These are phyloP conservation scores for Dryoscopus gambensis DNA, from an alignment of 2,113 vertebrate genomes.

Conservation along the genomic window DNA sequence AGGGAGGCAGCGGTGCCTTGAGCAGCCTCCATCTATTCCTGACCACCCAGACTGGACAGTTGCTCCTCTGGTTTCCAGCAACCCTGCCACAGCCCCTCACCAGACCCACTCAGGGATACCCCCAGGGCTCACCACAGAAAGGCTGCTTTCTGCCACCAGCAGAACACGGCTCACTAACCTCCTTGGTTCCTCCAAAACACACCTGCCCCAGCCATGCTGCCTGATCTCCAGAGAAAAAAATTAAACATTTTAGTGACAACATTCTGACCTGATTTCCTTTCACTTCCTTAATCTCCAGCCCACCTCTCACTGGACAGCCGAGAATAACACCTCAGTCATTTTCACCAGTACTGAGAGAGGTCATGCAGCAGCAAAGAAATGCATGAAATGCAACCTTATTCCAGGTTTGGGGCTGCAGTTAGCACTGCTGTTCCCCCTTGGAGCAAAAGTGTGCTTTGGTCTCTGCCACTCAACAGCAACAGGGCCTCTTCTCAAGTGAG, in stretches of 20 bases:
- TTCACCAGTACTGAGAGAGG: not conserved
- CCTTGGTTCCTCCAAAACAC: not conserved
- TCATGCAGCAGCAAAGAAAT: not conserved
- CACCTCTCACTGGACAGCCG: not conserved
- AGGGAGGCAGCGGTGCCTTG: not conserved
- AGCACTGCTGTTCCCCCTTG: no score
- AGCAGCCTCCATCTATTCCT: conserved; percentile 24
- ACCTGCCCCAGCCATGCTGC: not conserved
- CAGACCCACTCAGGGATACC: not conserved
- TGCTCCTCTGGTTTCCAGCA: not conserved
- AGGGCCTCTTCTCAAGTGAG: not conserved
- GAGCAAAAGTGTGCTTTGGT: accelerated
- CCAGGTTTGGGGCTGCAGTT: not conserved
- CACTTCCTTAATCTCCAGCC: not conserved
- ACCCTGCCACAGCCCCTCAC: not conserved
- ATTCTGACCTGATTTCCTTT: not conserved
- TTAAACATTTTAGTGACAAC: not conserved
- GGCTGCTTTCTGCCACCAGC: not conserved
- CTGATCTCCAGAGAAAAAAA: not conserved
- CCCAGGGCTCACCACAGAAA: not conserved
- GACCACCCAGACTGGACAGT: not conserved
- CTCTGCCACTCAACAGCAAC: not conserved
- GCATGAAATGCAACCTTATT: not conserved
- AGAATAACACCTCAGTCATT: not conserved
- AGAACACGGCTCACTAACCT: not conserved